Percentiles rank a stretch among this genome's conserved stretches.
These are phyloP conservation scores for Lepus oiostolus DNA, from an alignment of 2,797 vertebrate species.

Conservation along the genomic window DNA sequence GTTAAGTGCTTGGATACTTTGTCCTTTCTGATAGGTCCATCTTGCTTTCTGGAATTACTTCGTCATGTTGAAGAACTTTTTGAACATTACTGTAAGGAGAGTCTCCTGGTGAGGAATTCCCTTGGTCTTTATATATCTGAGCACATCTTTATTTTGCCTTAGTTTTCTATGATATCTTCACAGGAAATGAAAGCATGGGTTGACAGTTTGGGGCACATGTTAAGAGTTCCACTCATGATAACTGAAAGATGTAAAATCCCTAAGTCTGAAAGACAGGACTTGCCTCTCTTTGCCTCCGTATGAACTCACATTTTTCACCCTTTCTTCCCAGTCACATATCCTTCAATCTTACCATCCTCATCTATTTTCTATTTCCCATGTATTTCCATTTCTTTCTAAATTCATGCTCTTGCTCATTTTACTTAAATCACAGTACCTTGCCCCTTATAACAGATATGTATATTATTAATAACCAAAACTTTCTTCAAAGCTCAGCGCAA, in stretches of 20 bases:
- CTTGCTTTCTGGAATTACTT: not conserved
- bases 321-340: not conserved
- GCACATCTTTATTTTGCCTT: not conserved
- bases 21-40: not conserved
- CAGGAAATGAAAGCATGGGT: not conserved
- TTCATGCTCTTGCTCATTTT: not conserved
- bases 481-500: not conserved
- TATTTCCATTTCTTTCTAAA: not conserved
- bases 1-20: not conserved
- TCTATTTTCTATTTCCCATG: not conserved
- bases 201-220: not conserved
- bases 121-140: not conserved
- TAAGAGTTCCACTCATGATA: not conserved
- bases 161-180: conserved; percentile 9
- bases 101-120: not conserved
- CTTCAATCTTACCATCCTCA: not conserved
- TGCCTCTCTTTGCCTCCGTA: not conserved
- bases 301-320: not conserved
- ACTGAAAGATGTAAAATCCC: not conserved
- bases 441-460: not conserved
- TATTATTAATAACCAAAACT: not conserved
- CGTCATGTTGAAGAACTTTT: not conserved
- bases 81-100: not conserved
- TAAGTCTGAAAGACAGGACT: not conserved
- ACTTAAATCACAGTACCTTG: not conserved